A percentile compares a stretch with the other conserved stretches of the same genome.
phyloP scores from a whole-genome alignment of 2,797 vertebrate species.

The Tiaroga cobitis region DNA sequence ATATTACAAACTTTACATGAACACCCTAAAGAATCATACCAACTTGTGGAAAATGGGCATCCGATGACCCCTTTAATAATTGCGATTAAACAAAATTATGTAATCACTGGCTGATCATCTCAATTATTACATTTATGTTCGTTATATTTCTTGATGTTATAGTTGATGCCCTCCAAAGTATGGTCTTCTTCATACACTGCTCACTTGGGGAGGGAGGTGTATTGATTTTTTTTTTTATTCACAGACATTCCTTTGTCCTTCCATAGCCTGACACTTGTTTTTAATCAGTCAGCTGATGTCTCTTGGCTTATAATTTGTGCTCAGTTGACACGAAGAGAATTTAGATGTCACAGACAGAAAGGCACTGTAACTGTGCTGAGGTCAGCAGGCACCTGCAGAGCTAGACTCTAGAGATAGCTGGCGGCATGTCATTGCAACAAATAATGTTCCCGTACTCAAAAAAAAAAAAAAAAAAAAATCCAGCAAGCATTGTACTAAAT shows the following conservation, averaged over 20 bases:
- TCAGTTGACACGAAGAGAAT: constrained; percentile 79
- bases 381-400: constrained; percentile 59
- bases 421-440: constrained; percentile 24
- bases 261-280: constrained; percentile 82
- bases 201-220: constrained; percentile 66
- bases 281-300: constrained; percentile 84
- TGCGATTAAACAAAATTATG: neutral
- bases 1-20: no score
- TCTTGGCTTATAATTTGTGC: constrained; percentile 82
- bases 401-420: constrained; percentile 26
- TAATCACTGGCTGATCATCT: neutral
- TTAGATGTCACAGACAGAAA: constrained; percentile 77
- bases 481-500: neutral
- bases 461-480: neutral
- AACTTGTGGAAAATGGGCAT: no score
- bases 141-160: neutral
- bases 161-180: neutral
- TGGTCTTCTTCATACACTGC: constrained; percentile 63
- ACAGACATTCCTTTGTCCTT: constrained; percentile 84
- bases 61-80: neutral
- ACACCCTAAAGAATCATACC: no score
- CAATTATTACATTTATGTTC: neutral
- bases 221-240: constrained; percentile 83
- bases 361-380: constrained; percentile 77
- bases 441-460: neutral